These are phyloP conservation scores for Tetragonula clypearis DNA, from an alignment of 1,140 invertebrate species.

Conservation along the genomic window DNA sequence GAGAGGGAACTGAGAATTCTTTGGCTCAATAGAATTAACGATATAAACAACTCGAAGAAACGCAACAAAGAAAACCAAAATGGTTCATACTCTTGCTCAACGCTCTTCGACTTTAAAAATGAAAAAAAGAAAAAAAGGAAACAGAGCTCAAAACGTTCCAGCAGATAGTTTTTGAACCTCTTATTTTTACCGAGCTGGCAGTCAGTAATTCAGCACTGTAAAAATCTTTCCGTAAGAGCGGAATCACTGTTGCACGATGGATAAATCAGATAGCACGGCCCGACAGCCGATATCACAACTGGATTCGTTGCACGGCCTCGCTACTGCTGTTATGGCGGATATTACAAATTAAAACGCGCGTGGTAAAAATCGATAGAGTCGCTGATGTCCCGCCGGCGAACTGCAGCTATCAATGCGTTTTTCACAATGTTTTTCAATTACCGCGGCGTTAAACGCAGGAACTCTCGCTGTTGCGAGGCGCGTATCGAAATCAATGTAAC, in stretches of 20 bases:
- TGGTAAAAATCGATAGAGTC: not conserved
- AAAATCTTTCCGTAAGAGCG: not conserved
- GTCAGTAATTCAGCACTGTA: not conserved
- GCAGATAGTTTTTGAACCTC: not conserved
- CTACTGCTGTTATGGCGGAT: not conserved
- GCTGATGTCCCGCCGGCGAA: not conserved
- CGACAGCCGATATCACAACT: not conserved
- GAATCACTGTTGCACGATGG: not conserved
- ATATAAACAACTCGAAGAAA: not conserved
- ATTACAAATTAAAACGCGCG: slow-evolving; percentile 1
- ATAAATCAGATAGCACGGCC: not conserved
- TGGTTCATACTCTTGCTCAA: too few species aligned
- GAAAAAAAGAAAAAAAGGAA: not conserved
- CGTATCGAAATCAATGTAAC: not conserved
- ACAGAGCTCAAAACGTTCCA: not conserved
- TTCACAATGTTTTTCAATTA: slow-evolving; percentile 19
- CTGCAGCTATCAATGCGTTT: not conserved
- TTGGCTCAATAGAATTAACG: too few species aligned
- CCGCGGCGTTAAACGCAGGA: not conserved
- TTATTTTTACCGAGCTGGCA: not conserved
- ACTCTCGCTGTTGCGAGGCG: not conserved
- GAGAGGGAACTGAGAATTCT: too few species aligned
- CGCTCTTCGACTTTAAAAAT: too few species aligned
- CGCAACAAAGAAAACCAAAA: not conserved
- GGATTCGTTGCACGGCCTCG: not conserved